phyloP scores from a whole-genome alignment of 23 tunicate genomes.

The Phallusia fumigata region DNA sequence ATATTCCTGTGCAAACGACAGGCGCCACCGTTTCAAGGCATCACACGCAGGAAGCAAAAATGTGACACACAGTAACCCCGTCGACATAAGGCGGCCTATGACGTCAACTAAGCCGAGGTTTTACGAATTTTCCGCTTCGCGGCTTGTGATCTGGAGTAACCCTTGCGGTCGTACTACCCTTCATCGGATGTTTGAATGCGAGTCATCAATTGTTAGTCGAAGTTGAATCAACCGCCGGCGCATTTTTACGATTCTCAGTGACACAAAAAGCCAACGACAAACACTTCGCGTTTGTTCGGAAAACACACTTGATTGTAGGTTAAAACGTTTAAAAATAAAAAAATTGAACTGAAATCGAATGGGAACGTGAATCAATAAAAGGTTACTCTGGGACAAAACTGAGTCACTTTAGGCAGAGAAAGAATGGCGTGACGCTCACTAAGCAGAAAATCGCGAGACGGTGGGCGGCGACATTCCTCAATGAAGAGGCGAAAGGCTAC shows the following conservation, averaged over 20 bases:
- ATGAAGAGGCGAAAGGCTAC: background rate
- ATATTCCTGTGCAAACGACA: background rate
- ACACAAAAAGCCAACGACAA: too few species aligned
- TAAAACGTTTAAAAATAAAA: too few species aligned
- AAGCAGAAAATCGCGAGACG: background rate
- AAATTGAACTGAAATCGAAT: background rate
- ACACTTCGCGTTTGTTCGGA: too few species aligned
- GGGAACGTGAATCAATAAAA: background rate
- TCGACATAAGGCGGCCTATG: background rate
- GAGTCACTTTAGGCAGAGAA: too few species aligned
- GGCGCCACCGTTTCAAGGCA: background rate
- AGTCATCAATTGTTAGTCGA: background rate
- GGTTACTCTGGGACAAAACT: background rate
- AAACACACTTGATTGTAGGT: too few species aligned
- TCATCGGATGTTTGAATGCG: background rate
- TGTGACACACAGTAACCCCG: constrained; percentile 4
- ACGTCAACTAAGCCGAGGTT: background rate
- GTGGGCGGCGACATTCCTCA: background rate
- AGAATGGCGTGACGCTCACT: background rate
- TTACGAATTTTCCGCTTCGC: background rate
- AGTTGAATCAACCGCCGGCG: background rate
- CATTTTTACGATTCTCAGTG: too few species aligned
- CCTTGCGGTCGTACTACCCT: background rate
- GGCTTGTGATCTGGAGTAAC: background rate
- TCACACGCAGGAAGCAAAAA: background rate